phyloP scores from a whole-genome alignment of 2,113 vertebrate genomes.

The Pheucticus melanocephalus region DNA sequence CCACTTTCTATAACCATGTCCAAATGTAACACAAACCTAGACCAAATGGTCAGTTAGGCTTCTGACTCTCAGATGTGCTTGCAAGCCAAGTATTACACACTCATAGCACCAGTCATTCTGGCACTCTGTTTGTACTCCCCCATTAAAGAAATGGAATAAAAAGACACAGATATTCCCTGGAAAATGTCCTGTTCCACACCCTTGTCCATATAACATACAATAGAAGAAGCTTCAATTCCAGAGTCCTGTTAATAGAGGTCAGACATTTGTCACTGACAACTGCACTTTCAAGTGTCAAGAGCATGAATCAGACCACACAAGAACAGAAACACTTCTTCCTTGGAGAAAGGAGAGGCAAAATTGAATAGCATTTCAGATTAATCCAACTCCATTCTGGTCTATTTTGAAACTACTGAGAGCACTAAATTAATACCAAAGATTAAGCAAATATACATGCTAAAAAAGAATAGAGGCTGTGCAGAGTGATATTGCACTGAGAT shows the following conservation, averaged over 20 bases:
- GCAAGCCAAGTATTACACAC: not conserved
- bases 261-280: not conserved
- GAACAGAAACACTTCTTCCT: not conserved
- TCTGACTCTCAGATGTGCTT: not conserved
- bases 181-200: not conserved
- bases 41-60: not conserved
- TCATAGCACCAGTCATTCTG: not conserved
- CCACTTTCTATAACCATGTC: slow-evolving; percentile 27
- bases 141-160: not conserved
- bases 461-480: not conserved
- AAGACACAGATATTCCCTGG: not conserved
- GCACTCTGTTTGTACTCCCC: not conserved
- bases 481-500: not conserved
- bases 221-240: not conserved
- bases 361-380: not conserved
- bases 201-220: not conserved
- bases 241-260: not conserved
- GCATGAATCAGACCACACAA: slow-evolving; percentile 9
- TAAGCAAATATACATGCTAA: not conserved
- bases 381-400: not conserved
- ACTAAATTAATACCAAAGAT: slow-evolving; percentile 9
- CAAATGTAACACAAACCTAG: slow-evolving; percentile 25
- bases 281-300: not conserved
- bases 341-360: not conserved
- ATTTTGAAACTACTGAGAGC: not conserved